Percentiles rank a stretch among this genome's conserved stretches.
phyloP scores from a whole-genome alignment of 2,888 invertebrate genomes.

The Latrodectus elegans region DNA sequence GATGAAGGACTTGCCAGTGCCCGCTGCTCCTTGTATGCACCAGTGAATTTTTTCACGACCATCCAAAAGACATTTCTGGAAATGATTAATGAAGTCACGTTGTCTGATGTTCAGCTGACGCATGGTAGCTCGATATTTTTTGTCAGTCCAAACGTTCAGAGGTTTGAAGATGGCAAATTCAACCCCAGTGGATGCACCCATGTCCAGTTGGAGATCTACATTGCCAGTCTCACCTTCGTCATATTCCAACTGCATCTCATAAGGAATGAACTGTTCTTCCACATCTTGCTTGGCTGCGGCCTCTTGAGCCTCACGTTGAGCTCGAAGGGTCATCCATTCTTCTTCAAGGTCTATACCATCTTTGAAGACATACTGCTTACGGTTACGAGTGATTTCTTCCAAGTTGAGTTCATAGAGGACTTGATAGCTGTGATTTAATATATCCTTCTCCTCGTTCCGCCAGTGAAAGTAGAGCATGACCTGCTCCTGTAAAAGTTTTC shows the following conservation, averaged over 20 bases:
- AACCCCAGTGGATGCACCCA: neutral
- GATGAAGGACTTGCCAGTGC: slow-evolving; percentile 71
- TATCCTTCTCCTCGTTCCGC: slow-evolving; percentile 71
- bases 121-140: too few relatives aligned
- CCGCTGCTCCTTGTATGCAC: slow-evolving; percentile 71
- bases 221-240: too few relatives aligned
- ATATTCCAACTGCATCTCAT: neutral
- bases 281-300: neutral
- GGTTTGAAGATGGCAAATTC: neutral
- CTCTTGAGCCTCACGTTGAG: neutral
- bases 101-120: neutral
- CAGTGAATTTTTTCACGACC: slow-evolving; percentile 9
- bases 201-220: neutral
- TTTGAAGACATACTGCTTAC: neutral
- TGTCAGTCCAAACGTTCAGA: too few relatives aligned
- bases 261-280: neutral
- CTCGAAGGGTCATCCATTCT: neutral
- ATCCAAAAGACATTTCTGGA: too few relatives aligned
- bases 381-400: neutral
- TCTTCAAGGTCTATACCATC: neutral
- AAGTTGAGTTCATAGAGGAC: neutral
- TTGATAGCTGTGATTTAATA: neutral
- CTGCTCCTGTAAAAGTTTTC: slow-evolving; percentile 72
- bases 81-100: neutral
- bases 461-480: slow-evolving; percentile 73